phyloP scores from a whole-genome alignment of 2,113 vertebrate genomes.

The Phalacrocorax pelagicus region DNA sequence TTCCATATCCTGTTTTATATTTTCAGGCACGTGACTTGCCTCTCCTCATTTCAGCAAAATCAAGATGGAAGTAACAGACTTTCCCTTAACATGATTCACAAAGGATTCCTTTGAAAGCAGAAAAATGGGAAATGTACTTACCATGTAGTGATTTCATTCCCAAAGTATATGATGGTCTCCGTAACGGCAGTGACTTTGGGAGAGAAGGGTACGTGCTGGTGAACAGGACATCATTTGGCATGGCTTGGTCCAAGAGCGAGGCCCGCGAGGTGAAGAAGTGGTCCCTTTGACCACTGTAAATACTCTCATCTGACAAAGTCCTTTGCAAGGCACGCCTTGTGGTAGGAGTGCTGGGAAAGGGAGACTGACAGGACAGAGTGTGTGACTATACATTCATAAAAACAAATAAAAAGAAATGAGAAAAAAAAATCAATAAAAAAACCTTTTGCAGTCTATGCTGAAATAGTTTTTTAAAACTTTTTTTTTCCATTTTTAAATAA shows the following conservation, averaged over 20 bases:
- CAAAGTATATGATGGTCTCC: conserved; percentile 88
- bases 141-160: conserved; percentile 92
- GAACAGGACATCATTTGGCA: conserved; percentile 90
- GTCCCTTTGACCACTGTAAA: conserved; percentile 92
- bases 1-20: not conserved
- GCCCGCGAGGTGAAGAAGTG: conserved; percentile 78
- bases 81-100: not conserved
- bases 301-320: conserved; percentile 94
- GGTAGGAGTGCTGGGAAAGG: conserved; percentile 83
- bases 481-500: not conserved
- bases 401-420: conserved; percentile 17
- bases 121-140: conserved; percentile 43
- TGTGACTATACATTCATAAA: conserved; percentile 61
- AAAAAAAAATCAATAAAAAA: conserved; percentile 17
- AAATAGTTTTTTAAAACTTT: not conserved
- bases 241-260: conserved; percentile 83
- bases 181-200: conserved; percentile 82
- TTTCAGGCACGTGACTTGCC: not conserved
- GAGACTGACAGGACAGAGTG: conserved; percentile 78
- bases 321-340: conserved; percentile 88
- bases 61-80: not conserved
- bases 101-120: not conserved
- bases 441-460: not conserved
- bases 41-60: not conserved
- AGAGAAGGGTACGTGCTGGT: conserved; percentile 91